A percentile compares a stretch with the other conserved stretches of the same genome.
phyloP scores from a whole-genome alignment of 2,888 invertebrate genomes.

The Polydrusus cervinus region DNA sequence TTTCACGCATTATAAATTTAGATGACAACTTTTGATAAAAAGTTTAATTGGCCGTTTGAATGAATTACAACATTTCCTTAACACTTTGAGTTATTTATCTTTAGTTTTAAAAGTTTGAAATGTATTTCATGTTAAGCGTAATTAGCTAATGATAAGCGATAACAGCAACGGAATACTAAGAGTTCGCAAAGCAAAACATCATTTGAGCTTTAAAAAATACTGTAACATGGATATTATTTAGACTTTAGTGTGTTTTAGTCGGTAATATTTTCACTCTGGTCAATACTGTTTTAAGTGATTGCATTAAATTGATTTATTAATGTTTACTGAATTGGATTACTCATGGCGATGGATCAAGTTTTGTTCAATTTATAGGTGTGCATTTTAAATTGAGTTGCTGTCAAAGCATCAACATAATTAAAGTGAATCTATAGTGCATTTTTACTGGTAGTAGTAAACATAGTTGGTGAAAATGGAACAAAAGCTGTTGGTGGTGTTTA shows the following conservation, averaged over 20 bases:
- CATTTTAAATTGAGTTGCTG: background rate
- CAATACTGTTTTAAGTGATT: background rate
- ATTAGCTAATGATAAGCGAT: slow-evolving; percentile 14
- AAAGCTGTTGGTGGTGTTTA: slow-evolving; percentile 23
- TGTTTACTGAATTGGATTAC: slow-evolving; percentile 9
- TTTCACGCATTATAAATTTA: slow-evolving; percentile 32
- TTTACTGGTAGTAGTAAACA: slow-evolving; percentile 7
- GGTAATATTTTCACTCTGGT: background rate
- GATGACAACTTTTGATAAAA: slow-evolving; percentile 20
- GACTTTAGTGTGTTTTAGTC: background rate
- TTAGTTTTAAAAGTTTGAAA: slow-evolving; percentile 12
- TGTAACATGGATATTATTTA: background rate
- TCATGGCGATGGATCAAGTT: background rate
- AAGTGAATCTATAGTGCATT: slow-evolving; percentile 13
- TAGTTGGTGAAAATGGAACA: slow-evolving; percentile 24
- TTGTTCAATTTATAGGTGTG: slow-evolving; percentile 19
- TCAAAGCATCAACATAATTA: background rate
- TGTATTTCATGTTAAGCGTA: background rate
- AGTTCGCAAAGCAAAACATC: background rate
- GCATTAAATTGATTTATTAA: background rate
- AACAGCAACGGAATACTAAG: background rate
- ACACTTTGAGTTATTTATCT: slow-evolving; percentile 6
- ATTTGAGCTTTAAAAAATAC: background rate
- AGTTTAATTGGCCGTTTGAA: slow-evolving; percentile 20
- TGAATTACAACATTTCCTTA: slow-evolving; percentile 12